Evolutionary conservation across 2,797 vertebrate species (phyloP), one percentile per base, ranked within the genome.

Genomic region (Urocyon cinereoargenteus): DNA sequence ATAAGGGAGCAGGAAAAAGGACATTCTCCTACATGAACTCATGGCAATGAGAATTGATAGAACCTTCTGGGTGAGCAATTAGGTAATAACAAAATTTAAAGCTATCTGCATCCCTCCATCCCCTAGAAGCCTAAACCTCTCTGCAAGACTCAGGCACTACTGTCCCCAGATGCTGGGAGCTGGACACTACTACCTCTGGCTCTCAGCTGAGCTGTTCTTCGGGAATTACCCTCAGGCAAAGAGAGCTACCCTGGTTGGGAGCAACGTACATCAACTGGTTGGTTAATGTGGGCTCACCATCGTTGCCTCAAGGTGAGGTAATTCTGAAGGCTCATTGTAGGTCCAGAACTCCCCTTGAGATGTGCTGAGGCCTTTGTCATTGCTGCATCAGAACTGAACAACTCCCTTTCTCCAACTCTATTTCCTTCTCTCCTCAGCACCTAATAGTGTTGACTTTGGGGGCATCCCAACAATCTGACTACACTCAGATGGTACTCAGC

Each of bases 41-140:
- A 51, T 51, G 24, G 14, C 62, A 62, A 4, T 79, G 73, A 66
- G 34, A 83, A 84, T 34, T 86, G 84, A 51, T 31, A 22, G 40
- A 55, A 64, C 6, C 53, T 84, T 86, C 36, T 51, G 5, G 22
- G 3, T 28, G n/a, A 68, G 14, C 15, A 90, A 11, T 82, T 66
- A 59, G 31, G 89, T 57, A 28, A 40, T 19, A 24, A 59, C 64
- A 55, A 36, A 57, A 72, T 68, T 68, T 51, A 26, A 53, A 77
- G 75, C 61, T 70, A 62, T 64, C 49, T 45, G 6, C 40, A 40
- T 70, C 12, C 22, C 19, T 90, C 22, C n/a, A 36, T 66, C 34
- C 34, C 51, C 55, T 0, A 1, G 64, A 18, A 24, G 0, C 21
- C 8, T 2, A 1, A 12, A 13, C 21, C 26, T 68, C 26, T 68